phyloP scores from a whole-genome alignment of 2,888 invertebrate genomes.

The Pterostichus niger region DNA sequence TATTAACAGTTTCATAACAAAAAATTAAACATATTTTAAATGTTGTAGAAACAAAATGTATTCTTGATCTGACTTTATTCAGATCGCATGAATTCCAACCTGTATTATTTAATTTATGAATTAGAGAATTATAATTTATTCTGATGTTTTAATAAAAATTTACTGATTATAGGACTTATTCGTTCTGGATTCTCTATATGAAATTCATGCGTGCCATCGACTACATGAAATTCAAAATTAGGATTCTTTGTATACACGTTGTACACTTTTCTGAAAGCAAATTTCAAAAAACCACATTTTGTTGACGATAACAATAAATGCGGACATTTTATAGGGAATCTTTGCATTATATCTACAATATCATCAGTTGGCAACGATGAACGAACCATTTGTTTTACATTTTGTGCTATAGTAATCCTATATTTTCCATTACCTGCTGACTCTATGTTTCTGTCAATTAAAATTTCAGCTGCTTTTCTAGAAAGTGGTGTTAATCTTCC shows the following conservation, averaged over 20 bases:
- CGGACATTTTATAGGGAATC: slow-evolving; percentile 69
- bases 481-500: slow-evolving; percentile 75
- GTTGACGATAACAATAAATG: slow-evolving; percentile 69
- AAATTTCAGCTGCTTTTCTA: slow-evolving; percentile 77
- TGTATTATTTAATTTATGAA: too few relatives aligned
- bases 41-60: too few relatives aligned
- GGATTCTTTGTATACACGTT: slow-evolving; percentile 66
- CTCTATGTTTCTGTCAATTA: slow-evolving; percentile 78
- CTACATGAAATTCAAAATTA: slow-evolving; percentile 72
- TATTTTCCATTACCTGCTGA: slow-evolving; percentile 76
- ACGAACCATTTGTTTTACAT: slow-evolving; percentile 75
- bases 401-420: slow-evolving; percentile 80
- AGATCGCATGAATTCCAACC: too few relatives aligned
- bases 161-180: slow-evolving; percentile 74
- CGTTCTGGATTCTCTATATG: slow-evolving; percentile 81
- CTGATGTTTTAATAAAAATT: slow-evolving; percentile 71
- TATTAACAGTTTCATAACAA: too few relatives aligned
- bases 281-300: background rate
- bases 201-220: slow-evolving; percentile 82
- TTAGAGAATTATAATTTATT: slow-evolving; percentile 70
- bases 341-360: slow-evolving; percentile 72
- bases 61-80: too few relatives aligned
- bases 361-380: slow-evolving; percentile 75
- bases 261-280: slow-evolving; percentile 1
- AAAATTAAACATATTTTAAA: too few relatives aligned